phyloP scores from a whole-genome alignment of 2,888 invertebrate species.

The Himalopsyche tibetana region DNA sequence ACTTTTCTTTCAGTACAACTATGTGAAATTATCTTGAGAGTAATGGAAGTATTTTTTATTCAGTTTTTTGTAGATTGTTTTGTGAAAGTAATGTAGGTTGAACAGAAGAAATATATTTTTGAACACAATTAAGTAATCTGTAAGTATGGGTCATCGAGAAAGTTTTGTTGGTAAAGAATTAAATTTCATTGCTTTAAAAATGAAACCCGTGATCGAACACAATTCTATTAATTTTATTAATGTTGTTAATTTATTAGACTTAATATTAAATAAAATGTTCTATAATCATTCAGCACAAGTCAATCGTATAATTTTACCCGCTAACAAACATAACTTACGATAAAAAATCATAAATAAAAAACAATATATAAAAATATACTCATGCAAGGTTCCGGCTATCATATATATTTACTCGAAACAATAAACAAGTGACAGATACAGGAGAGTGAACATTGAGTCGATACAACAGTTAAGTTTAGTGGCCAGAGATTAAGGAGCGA shows the following conservation, averaged over 20 bases:
- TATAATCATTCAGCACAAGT: conserved; percentile 62
- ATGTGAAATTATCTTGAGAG: no score
- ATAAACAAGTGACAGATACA: conserved; percentile 61
- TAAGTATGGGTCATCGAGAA: no score
- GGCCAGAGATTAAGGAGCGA: conserved; percentile 59
- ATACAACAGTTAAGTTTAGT: conserved; percentile 62
- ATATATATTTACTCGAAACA: conserved; percentile 50
- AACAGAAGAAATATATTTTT: no score
- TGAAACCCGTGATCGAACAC: no score
- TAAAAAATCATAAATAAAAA: conserved; percentile 54
- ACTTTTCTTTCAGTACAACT: no score
- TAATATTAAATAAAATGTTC: conserved; percentile 28
- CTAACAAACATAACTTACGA: conserved; percentile 62
- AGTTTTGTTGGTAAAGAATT: no score
- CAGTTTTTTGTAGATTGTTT: no score
- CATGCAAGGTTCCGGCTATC: conserved; percentile 57
- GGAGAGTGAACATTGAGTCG: conserved; percentile 63
- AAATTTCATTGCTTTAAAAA: no score
- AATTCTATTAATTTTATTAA: neutral
- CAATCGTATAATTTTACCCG: conserved; percentile 57
- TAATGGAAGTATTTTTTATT: no score
- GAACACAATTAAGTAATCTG: no score
- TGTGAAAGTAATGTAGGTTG: no score
- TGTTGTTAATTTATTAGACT: neutral
- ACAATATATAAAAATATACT: conserved; percentile 45